These are phyloP conservation scores for Rotaria macrura DNA, from an alignment of 2,888 invertebrate species.

Conservation along the genomic window DNA sequence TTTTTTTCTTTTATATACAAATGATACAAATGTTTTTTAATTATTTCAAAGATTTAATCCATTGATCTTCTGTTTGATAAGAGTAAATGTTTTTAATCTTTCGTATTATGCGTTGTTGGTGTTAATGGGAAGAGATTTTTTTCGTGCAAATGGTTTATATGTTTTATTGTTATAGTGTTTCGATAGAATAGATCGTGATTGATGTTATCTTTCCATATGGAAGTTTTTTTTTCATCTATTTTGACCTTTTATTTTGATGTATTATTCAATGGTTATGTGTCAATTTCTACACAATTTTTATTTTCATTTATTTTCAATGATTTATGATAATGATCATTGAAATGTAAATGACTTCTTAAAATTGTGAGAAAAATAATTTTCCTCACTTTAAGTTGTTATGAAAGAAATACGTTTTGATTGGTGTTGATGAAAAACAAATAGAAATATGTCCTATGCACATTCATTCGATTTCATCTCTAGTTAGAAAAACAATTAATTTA, in stretches of 20 bases:
- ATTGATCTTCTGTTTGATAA: not conserved
- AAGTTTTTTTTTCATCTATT: not conserved
- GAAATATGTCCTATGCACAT: too few species aligned
- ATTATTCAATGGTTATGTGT: too few species aligned
- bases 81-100: not conserved
- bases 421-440: too few species aligned
- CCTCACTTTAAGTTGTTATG: too few species aligned
- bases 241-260: not conserved
- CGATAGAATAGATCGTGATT: not conserved
- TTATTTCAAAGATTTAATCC: not conserved
- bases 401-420: too few species aligned
- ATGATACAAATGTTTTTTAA: not conserved
- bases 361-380: too few species aligned
- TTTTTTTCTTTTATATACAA: not conserved
- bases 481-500: too few species aligned
- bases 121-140: not conserved
- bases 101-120: not conserved
- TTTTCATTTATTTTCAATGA: too few species aligned
- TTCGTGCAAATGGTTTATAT: not conserved
- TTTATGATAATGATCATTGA: too few species aligned
- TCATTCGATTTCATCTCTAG: too few species aligned
- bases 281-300: too few species aligned
- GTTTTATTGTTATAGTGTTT: not conserved
- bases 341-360: too few species aligned
- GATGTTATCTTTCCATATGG: not conserved